A percentile compares a stretch with the other conserved stretches of the same genome.
phyloP scores from a whole-genome alignment of 2,888 invertebrate genomes.

The Omphaloscelis lunosa region DNA sequence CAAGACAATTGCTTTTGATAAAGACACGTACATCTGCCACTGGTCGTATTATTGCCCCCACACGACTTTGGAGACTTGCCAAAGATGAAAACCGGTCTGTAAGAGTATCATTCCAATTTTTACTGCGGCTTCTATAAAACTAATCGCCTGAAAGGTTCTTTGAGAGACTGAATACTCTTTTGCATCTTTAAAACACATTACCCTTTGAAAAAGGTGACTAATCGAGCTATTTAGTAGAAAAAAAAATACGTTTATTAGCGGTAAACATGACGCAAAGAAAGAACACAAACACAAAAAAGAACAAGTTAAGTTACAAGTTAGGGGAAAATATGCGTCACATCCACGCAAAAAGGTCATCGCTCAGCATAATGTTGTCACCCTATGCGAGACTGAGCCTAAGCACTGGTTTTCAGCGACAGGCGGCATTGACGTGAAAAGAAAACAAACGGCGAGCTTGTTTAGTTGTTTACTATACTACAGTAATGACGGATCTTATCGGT shows the following conservation, averaged over 20 bases:
- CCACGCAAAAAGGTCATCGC: too few relatives aligned
- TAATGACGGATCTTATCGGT: not conserved
- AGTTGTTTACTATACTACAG: too few relatives aligned
- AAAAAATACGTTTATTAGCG: too few relatives aligned
- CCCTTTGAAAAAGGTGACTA: not conserved
- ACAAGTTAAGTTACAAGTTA: too few relatives aligned
- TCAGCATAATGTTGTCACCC: too few relatives aligned
- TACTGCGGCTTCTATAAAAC: constrained; percentile 65
- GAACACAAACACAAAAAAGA: too few relatives aligned
- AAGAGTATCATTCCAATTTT: constrained; percentile 53
- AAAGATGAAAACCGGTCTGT: constrained; percentile 30
- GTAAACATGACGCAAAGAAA: too few relatives aligned
- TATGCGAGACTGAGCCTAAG: too few relatives aligned
- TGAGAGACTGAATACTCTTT: constrained; percentile 45
- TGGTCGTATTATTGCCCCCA: not conserved
- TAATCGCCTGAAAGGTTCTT: constrained; percentile 68
- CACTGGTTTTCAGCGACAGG: too few relatives aligned
- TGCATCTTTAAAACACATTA: not conserved
- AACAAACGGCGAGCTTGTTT: not conserved
- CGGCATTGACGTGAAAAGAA: too few relatives aligned
- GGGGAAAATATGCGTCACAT: too few relatives aligned
- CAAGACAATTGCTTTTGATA: constrained; percentile 11
- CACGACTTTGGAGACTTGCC: constrained; percentile 28
- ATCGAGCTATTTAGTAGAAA: not conserved
- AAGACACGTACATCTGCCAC: not conserved